Base-by-base conservation (phyloP, 2,797 vertebrate genomes). In the Merluccius polli region DNA sequence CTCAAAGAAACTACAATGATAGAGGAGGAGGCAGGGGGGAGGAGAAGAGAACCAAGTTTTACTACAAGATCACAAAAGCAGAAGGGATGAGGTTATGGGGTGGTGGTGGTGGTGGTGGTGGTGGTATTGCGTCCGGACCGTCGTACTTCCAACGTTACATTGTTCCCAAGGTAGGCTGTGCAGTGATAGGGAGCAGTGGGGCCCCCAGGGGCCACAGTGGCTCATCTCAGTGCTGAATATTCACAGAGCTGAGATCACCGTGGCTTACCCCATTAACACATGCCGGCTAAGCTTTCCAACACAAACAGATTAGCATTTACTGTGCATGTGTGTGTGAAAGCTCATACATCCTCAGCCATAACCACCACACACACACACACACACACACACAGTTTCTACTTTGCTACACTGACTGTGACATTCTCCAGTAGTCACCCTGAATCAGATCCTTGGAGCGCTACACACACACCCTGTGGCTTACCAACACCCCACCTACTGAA, bases 1-100 rank as follows among this genome's bases (percentile, higher is more conserved):
- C 33, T 93, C 90, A 69, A 94, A 94, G 89, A 94, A 94, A 86
- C 94, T 94, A 30, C 31, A 35, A 35, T 12, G 36, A 76, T 74
- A 16, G 71, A 30, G 30, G 68, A 70, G 31, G 7, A 31, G 21
- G 29, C 9, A 44, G 31, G 41, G 75, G 70, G 15, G 67, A 21
- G 30, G 68, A 71, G 75, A 70, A 70, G 16, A 32, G 10, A 24
- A n/a, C n/a, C n/a, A n/a, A 13, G 24, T 1, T 27, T 75, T 75
- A 74, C 77, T 76, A 76, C 84, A 78, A 89, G 81, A 84, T 78
- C 80, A n/a, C n/a, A n/a, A 87, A 84, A 89, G 89, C 87, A 91
- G 90, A 90, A 73, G 83, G 78, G 80, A 79, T 75, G 48, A 59
- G 73, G 74, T 76, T 75, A 65, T 74, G 33, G 16, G 38, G 38